Evolutionary conservation across 23 tunicate species (phyloP), one percentile per base, ranked within the genome.

Genomic region (Trididemnum clinides): DNA sequence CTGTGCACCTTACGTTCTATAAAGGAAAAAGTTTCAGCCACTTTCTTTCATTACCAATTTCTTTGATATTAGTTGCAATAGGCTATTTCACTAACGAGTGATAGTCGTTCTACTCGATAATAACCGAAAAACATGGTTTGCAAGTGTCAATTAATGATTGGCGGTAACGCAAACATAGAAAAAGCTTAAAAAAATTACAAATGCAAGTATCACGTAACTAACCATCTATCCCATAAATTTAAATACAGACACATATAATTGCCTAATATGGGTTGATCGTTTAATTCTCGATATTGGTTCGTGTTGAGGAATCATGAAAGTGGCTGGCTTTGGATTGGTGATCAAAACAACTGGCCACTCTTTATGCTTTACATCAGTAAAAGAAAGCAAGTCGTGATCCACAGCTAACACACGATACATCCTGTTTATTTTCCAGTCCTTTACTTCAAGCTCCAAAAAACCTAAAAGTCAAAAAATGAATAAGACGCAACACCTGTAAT

Each of bases 331-430:
- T 0, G 96, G 99, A 64, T 88, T 91, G 19, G 96, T 96, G 57
- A 96, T 63, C 5, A 90, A 70, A 57, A 96, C 71, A 33, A 86
- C 83, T 18, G 96, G 93, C 93, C 96, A 91, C 20, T 88, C 73
- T 5, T 84, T 39, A 51, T 51, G 79, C 32, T 50, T 71, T 6
- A 81, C 71, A 74, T 96, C 99, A 36, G 77, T 39, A 66, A 87
- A 96, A 0, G 94, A 88, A 1, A 91, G 26, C 51, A 96, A 25
- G 57, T 96, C 99, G 75, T 96, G 99, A 65, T 96, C 99, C n/a
- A 96, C 64, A 19, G 96, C 84, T 1, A 91, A 30, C 51, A 96
- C 70, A 20, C 99, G 92, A 75, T 50, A 96, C 7, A 7, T 37
- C 44, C 99, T 63, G 34, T 90, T 84, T 23, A 39, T 25, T 80